phyloP scores from a whole-genome alignment of 2,888 invertebrate species.

The Dicyrtoma fusca region DNA sequence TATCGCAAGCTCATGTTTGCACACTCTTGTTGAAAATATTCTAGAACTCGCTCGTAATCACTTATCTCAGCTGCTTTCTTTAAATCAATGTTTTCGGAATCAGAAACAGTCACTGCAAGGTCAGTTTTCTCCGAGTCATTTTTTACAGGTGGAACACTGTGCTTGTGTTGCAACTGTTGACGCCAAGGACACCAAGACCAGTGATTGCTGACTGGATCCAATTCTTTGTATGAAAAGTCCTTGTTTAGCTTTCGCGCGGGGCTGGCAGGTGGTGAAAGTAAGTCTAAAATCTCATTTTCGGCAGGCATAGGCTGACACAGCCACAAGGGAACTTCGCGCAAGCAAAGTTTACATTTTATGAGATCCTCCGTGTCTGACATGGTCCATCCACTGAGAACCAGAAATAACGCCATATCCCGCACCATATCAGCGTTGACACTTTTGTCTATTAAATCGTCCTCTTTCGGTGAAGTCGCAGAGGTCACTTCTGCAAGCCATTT shows the following conservation, averaged over 20 bases:
- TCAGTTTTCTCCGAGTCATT: background rate
- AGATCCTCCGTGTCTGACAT: slow-evolving; percentile 10
- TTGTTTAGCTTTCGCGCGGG: background rate
- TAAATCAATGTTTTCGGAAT: background rate
- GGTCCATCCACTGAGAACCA: slow-evolving; percentile 27
- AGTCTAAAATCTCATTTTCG: slow-evolving; percentile 12
- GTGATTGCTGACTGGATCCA: slow-evolving; percentile 30
- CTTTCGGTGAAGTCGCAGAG: background rate
- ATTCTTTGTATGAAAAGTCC: slow-evolving; percentile 17
- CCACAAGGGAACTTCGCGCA: slow-evolving; percentile 33
- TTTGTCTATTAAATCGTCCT: background rate
- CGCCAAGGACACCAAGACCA: slow-evolving; percentile 39
- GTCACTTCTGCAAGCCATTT: slow-evolving; percentile 9
- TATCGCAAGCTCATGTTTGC: background rate
- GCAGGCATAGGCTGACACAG: slow-evolving; percentile 7
- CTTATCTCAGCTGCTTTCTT: background rate
- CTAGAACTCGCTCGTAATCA: slow-evolving; percentile 18
- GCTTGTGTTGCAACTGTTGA: background rate
- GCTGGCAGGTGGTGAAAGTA: background rate
- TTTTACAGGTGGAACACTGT: background rate
- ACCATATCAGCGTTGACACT: background rate
- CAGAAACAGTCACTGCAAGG: background rate
- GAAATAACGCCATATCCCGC: slow-evolving; percentile 8
- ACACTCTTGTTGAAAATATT: slow-evolving; percentile 17
- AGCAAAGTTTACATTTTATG: slow-evolving; percentile 23